phyloP scores from a whole-genome alignment of 2,888 invertebrate genomes.

The Dione vanillae region DNA sequence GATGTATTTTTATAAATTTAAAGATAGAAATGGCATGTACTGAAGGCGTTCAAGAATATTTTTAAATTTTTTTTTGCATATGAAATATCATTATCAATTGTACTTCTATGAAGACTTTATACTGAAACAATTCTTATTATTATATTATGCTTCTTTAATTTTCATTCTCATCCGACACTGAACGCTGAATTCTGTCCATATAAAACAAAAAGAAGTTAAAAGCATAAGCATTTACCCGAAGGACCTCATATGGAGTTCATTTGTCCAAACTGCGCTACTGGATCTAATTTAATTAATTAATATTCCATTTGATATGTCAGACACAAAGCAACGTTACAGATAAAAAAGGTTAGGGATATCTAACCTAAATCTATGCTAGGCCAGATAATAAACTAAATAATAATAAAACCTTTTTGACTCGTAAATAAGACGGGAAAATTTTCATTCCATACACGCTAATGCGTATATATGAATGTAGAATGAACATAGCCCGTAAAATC shows the following conservation, averaged over 20 bases:
- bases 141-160: too few species aligned
- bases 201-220: background rate
- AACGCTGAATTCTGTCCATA: background rate
- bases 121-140: too few species aligned
- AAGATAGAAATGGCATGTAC: too few species aligned
- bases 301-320: conserved; percentile 12
- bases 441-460: background rate
- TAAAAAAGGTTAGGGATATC: background rate
- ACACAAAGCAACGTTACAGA: background rate
- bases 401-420: background rate
- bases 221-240: background rate
- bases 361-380: background rate
- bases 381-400: background rate
- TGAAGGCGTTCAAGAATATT: too few species aligned
- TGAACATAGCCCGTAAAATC: too few species aligned
- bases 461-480: background rate
- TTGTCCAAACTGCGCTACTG: background rate
- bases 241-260: background rate
- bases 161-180: background rate
- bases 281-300: conserved; percentile 6
- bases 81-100: too few species aligned
- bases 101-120: too few species aligned
- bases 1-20: too few species aligned
- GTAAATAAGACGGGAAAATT: background rate
- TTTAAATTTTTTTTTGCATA: too few species aligned